Evolutionary conservation across 2,113 vertebrate genomes (phyloP), one percentile per base, ranked within the genome.

Genomic region (Fulmarus glacialis): DNA sequence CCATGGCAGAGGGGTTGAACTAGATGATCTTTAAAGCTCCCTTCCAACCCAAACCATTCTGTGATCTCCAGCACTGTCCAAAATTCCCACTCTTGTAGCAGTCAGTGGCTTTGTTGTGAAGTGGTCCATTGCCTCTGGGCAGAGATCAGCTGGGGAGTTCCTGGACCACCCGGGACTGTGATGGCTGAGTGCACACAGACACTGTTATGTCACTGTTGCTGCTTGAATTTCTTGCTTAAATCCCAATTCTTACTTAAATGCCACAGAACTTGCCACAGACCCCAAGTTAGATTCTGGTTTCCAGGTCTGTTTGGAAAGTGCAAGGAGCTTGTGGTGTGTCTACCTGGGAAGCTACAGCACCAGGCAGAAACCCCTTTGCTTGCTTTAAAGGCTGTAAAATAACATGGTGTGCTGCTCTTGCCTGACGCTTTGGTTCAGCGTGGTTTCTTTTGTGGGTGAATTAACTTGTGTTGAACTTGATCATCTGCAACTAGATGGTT

Each of bases 331-430:
- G 26, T 32, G 38, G 23, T 63, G 27, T 24, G 43, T 14, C 58
- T 68, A 1, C 32, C 59, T 32, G n/a, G 12, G 45, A 43, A n/a
- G 59, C 36, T 43, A 22, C 24, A 47, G 45, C 38, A 42, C 26
- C 5, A 19, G 38, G 21, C 40, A 55, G 26, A 73, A 67, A 15
- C 24, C 8, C 20, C 30, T 36, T 64, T 42, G 15, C 45, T 71
- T 47, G 45, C 34, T 15, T 40, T 70, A 36, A 40, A 40, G 56
- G 48, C 48, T 75, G 68, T 81, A 16, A 70, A 56, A 58, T 30
- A 17, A 38, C 0, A 1, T 22, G 30, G 14, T 9, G 21, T 0
- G 4, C 68, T 52, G 56, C 48, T 53, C n/a, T 59, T 53, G 34
- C n/a, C 56, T 53, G 29, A 38, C 3, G 5, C 48, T 64, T 53